These are phyloP conservation scores for Sebastes fasciatus DNA, from an alignment of 2,113 vertebrate genomes.

Conservation along the genomic window DNA sequence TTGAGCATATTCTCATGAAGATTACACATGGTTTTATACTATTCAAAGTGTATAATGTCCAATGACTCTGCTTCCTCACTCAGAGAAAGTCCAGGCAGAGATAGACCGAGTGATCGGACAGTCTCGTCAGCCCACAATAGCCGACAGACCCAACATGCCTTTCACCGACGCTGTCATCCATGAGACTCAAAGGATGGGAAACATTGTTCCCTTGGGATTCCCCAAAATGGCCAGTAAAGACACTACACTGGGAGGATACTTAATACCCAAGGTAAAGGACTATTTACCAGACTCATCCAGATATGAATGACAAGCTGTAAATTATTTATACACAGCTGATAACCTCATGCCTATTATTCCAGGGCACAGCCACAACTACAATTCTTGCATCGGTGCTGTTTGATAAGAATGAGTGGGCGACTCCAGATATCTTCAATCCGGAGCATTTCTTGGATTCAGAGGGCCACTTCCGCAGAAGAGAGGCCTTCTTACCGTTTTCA, in stretches of 20 bases:
- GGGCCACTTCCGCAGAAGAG: constrained; percentile 86
- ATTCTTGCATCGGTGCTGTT: constrained; percentile 87
- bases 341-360: constrained; percentile 44
- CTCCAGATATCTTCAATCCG: constrained; percentile 88
- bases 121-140: constrained; percentile 73
- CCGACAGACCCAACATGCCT: constrained; percentile 83
- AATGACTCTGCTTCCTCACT: not conserved
- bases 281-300: not conserved
- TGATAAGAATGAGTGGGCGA: constrained; percentile 88
- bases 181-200: constrained; percentile 85
- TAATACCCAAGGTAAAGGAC: constrained; percentile 84
- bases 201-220: constrained; percentile 83
- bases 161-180: constrained; percentile 90
- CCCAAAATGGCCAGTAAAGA: constrained; percentile 80
- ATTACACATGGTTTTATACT: not conserved
- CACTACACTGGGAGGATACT: constrained; percentile 77
- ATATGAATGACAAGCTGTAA: not conserved
- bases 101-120: constrained; percentile 82
- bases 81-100: constrained; percentile 84
- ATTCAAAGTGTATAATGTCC: not conserved
- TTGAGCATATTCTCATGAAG: not conserved
- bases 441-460: constrained; percentile 90
- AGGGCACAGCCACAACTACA: constrained; percentile 70
- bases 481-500: constrained; percentile 91
- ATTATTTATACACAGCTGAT: not conserved